Conservation (phyloP, 2,888 invertebrate species). For the Dilophus febrilis region DNA sequence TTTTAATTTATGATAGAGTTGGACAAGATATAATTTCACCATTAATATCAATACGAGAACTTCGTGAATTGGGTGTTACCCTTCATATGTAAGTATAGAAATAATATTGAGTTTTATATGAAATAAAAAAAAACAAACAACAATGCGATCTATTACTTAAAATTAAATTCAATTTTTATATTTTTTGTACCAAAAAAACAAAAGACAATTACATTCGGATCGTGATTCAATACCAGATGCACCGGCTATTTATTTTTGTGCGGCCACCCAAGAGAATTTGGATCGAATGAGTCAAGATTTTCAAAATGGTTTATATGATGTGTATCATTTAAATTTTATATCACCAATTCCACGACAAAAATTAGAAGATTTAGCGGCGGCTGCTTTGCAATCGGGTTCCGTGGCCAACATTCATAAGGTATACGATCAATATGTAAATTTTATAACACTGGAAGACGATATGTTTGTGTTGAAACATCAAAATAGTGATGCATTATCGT, state of each 20-base stretch:
- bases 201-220: conserved; percentile 73
- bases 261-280: conserved; percentile 90
- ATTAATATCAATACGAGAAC: conserved; percentile 83
- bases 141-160: not conserved
- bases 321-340: conserved; percentile 92
- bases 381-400: conserved; percentile 77
- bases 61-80: conserved; percentile 91
- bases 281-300: conserved; percentile 83
- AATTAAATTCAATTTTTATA: conserved; percentile 6
- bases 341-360: conserved; percentile 85
- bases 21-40: conserved; percentile 99
- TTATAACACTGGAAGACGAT: conserved; percentile 95
- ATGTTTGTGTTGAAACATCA: conserved; percentile 88
- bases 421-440: conserved; percentile 96
- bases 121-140: not conserved
- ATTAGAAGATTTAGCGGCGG: conserved; percentile 86
- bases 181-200: too few species aligned
- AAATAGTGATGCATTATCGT: conserved; percentile 77
- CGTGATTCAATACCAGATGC: conserved; percentile 94
- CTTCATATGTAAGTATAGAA: conserved; percentile 71
- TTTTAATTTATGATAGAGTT: conserved; percentile 85
- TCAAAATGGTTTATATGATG: conserved; percentile 77
- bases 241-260: conserved; percentile 95
- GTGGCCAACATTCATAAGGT: conserved; percentile 89
- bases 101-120: conserved; percentile 3